phyloP scores from a whole-genome alignment of 2,113 vertebrate species.

The Chlorodrepanis virens region DNA sequence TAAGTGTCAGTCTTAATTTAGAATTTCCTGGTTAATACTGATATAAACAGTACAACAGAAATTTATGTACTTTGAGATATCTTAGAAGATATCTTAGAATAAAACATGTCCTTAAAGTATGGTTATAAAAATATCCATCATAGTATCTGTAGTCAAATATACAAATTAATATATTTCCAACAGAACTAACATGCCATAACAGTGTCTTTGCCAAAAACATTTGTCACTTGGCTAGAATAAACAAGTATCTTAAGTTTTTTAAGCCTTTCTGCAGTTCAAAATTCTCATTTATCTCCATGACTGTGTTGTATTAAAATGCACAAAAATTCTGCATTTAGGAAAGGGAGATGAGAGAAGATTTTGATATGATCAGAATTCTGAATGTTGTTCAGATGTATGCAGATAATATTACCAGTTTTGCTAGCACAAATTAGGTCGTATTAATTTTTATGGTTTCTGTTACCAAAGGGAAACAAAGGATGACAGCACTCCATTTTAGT shows the following conservation, averaged over 20 bases:
- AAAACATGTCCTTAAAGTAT: not conserved
- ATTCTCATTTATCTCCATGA: not conserved
- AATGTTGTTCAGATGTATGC: not conserved
- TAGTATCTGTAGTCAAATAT: not conserved
- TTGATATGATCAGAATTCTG: not conserved
- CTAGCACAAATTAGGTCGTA: not conserved
- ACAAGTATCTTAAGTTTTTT: not conserved
- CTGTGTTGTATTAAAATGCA: not conserved
- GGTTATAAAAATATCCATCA: not conserved
- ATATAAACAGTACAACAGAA: not conserved
- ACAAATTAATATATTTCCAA: constrained; percentile 15
- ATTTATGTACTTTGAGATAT: not conserved
- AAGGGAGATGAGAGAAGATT: not conserved
- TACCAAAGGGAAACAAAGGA: not conserved
- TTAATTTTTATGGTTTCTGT: not conserved
- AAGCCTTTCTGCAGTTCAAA: not conserved
- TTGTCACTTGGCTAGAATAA: not conserved
- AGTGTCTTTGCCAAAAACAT: not conserved
- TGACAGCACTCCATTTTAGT: not conserved
- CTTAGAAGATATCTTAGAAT: not conserved
- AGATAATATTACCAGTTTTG: not conserved
- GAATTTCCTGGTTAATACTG: not conserved
- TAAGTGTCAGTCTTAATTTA: not conserved
- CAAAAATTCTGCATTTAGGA: not conserved
- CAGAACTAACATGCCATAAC: not conserved